These are phyloP conservation scores for Florisuga fusca DNA, from an alignment of 2,797 vertebrate species.

Conservation along the genomic window DNA sequence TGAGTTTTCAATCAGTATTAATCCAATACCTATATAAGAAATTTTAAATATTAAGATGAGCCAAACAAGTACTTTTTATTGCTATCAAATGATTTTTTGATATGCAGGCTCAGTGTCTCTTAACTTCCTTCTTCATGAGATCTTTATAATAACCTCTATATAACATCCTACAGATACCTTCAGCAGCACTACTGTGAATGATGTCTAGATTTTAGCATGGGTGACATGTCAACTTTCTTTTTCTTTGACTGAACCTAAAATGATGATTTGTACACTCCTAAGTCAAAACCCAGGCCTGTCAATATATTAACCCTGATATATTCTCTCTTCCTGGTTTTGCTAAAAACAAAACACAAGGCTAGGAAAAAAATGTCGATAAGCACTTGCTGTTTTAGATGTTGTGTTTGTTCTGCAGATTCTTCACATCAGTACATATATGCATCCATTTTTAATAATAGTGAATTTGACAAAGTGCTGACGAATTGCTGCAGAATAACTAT, in stretches of 20 bases:
- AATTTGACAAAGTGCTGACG: background rate
- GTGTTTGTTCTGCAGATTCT: background rate
- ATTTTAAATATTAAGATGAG: constrained; percentile 15
- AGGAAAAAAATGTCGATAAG: background rate
- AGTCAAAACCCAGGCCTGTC: background rate
- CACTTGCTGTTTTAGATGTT: background rate
- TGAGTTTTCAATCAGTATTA: constrained; percentile 16
- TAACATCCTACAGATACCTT: background rate
- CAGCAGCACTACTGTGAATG: background rate
- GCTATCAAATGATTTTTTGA: background rate
- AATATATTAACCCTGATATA: background rate
- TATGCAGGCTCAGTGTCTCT: background rate
- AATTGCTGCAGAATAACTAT: background rate
- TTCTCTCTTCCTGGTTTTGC: background rate
- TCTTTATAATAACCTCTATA: background rate
- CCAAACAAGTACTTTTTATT: background rate
- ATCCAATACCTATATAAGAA: constrained; percentile 8
- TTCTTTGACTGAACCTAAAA: background rate
- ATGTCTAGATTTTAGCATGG: background rate
- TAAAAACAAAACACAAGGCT: background rate
- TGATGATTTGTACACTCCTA: background rate
- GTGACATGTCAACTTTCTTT: background rate
- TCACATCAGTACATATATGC: background rate
- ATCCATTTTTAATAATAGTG: accelerated
- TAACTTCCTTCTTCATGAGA: background rate